Base-by-base conservation (phyloP, 2,113 vertebrate species). In the Cyanoliseus patagonus region DNA sequence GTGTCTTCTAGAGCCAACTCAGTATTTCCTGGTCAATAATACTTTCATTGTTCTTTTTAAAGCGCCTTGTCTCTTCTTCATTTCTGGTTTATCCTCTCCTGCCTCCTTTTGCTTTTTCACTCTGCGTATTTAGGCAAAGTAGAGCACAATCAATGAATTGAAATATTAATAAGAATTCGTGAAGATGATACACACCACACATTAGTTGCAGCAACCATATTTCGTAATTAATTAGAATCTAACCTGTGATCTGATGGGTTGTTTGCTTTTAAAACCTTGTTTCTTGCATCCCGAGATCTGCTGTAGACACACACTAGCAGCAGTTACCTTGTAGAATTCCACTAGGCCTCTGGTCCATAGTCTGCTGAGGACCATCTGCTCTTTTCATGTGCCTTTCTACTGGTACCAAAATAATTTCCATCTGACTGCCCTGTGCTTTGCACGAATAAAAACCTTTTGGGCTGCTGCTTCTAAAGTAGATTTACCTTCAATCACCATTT, bases 401-500 rank as follows among this genome's bases (percentile, higher is more conserved):
- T 97, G 97, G 93, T 61, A 74, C 94, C 70, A 90, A 91, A 97
- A 97, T 95, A 85, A 94, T 97, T 97, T 94, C 95, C 88, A 93
- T 96, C 85, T 95, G 96, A 95, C 90, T 81, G 96, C 93, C 95
- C 96, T 93, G 95, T 96, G 94, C 92, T 97, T 94, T 97, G 89
- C 90, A 94, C 88, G 23, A 97, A 97, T 98, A 96, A 98, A 97
- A 97, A 97, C 98, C 98, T 98, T 98, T 92, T 10, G 69, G 98
- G 95, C 96, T 98, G 97, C 98, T 97, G 97, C 98, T 97, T 97
- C 97, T 97, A 99, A 99, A 99, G 99, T 98, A 98, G 99, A 99
- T 99, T 99, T 99, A 98, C 98, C 98, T 99, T 98, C 99, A 99
- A 99, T 99, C 98, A 98, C 98, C 98, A 99, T 99, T 99, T 99